These are phyloP conservation scores for Trichopoda pennipes DNA, from an alignment of 2,888 invertebrate species.

Conservation along the genomic window DNA sequence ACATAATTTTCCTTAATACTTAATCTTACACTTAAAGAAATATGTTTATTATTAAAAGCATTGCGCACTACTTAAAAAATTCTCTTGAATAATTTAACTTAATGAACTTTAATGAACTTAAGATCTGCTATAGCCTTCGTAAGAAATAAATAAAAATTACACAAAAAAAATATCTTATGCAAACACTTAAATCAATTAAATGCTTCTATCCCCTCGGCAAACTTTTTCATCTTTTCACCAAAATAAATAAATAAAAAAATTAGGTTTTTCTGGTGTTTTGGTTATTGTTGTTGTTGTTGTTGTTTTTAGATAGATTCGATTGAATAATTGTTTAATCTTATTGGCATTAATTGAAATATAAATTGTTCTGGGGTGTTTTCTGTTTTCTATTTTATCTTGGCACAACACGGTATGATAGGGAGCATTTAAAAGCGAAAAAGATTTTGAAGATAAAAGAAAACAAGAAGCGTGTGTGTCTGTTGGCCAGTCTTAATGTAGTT, in stretches of 20 bases:
- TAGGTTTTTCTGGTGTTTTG: not conserved
- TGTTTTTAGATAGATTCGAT: conserved; percentile 46
- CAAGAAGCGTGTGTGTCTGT: too few relatives aligned
- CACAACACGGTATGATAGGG: not conserved
- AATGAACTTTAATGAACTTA: conserved; percentile 45
- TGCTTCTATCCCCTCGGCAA: not conserved
- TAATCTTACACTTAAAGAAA: conserved; percentile 13
- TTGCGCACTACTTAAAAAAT: not conserved
- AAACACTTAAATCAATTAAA: conserved; percentile 59
- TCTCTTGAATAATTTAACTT: not conserved
- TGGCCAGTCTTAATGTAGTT: not conserved
- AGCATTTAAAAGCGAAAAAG: not conserved
- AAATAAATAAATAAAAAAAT: not conserved
- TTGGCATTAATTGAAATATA: conserved; percentile 67
- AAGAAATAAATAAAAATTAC: conserved; percentile 14
- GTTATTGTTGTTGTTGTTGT: conserved; percentile 10
- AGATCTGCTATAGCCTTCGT: conserved; percentile 36
- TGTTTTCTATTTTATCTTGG: not conserved
- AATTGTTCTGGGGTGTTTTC: conserved; percentile 46
- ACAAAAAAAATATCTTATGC: conserved; percentile 16
- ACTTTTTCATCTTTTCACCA: not conserved
- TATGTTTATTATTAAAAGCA: not conserved
- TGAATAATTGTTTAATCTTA: conserved; percentile 62
- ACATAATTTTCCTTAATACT: not conserved
- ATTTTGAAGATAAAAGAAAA: too few relatives aligned